These are phyloP conservation scores for Mystacides longicornis DNA, from an alignment of 2,888 invertebrate species.

Conservation along the genomic window DNA sequence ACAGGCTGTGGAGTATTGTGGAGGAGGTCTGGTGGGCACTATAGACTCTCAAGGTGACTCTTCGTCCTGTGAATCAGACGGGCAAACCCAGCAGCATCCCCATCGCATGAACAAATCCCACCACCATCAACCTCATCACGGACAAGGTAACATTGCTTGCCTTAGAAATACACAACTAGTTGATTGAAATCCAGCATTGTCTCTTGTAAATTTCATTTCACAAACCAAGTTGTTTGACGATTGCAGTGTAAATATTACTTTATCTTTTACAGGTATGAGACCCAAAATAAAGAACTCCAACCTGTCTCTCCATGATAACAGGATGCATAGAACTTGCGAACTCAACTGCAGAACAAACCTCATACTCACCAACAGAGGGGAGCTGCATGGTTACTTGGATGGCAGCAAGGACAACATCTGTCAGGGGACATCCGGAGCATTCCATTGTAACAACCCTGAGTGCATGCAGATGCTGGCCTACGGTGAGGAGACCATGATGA, in stretches of 20 bases:
- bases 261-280: constrained; percentile 9
- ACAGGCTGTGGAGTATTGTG: constrained; percentile 43
- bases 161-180: too few relatives aligned
- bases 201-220: too few relatives aligned
- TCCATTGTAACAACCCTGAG: constrained; percentile 11
- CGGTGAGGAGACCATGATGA: constrained; percentile 2
- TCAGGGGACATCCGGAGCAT: constrained; percentile 5
- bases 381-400: constrained; percentile 3
- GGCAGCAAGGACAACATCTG: constrained; percentile 8
- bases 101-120: neutral
- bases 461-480: constrained; percentile 5
- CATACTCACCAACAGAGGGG: neutral
- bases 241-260: neutral
- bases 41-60: constrained; percentile 47
- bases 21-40: constrained; percentile 43
- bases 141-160: neutral
- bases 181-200: too few relatives aligned
- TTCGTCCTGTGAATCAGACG: constrained; percentile 31
- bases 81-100: constrained; percentile 43
- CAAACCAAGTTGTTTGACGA: neutral
- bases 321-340: constrained; percentile 4
- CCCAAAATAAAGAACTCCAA: constrained; percentile 5
- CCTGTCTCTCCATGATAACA: neutral
- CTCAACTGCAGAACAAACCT: constrained; percentile 4
- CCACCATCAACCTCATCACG: constrained; percentile 1